phyloP scores from a whole-genome alignment of 2,797 vertebrate genomes.

The Channa striata region DNA sequence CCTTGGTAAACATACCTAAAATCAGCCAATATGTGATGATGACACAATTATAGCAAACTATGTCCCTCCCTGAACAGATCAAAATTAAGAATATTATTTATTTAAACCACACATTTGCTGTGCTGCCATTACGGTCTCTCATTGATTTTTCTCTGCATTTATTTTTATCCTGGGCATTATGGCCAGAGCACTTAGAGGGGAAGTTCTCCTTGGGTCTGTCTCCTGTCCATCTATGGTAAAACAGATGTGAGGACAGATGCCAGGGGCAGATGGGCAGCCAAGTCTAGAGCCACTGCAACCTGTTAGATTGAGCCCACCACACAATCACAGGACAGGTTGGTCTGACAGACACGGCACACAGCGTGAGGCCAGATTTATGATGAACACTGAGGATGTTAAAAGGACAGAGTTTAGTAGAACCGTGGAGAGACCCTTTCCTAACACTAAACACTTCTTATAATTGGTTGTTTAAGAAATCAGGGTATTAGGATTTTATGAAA shows the following conservation, averaged over 20 bases:
- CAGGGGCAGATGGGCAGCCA: constrained; percentile 78
- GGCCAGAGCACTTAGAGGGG: constrained; percentile 44
- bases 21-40: neutral
- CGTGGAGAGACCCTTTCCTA: neutral
- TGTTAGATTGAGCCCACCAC: constrained; percentile 89
- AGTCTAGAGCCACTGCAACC: constrained; percentile 86
- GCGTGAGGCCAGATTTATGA: constrained; percentile 11
- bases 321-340: constrained; percentile 84
- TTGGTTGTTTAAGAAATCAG: too few relatives aligned
- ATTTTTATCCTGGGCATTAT: constrained; percentile 24
- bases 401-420: neutral
- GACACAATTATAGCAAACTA: neutral
- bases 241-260: constrained; percentile 83
- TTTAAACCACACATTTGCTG: neutral
- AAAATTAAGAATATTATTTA: neutral
- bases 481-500: neutral
- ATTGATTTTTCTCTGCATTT: neutral
- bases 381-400: constrained; percentile 31
- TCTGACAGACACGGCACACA: constrained; percentile 45
- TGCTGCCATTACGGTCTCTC: neutral
- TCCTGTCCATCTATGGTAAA: constrained; percentile 55
- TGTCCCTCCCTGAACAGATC: neutral
- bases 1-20: neutral
- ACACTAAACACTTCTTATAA: neutral
- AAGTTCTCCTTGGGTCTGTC: constrained; percentile 74